phyloP scores from a whole-genome alignment of 2,797 vertebrate species.

The Dromococcyx pavoninus region DNA sequence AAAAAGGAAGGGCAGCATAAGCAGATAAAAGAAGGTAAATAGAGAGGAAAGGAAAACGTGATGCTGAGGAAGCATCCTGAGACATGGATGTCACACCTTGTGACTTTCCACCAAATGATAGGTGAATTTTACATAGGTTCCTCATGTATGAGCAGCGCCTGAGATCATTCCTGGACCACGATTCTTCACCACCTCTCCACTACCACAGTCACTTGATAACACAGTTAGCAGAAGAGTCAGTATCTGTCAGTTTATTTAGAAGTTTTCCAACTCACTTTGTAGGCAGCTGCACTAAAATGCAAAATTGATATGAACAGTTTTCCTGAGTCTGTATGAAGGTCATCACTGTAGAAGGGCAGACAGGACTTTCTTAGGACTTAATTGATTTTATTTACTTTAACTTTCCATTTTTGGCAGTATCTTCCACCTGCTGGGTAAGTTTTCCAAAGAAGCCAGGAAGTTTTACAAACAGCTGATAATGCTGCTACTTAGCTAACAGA shows the following conservation, averaged over 20 bases:
- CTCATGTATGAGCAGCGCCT: accelerated
- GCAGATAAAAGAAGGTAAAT: not conserved
- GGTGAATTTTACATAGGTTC: not conserved
- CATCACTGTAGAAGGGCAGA: not conserved
- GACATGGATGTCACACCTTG: not conserved
- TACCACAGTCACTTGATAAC: accelerated
- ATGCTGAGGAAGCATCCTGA: not conserved
- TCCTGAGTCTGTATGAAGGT: not conserved
- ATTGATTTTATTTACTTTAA: not conserved
- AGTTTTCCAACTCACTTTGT: not conserved
- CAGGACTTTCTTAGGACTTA: not conserved
- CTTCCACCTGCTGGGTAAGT: not conserved
- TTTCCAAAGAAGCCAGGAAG: not conserved
- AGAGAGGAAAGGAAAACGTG: not conserved
- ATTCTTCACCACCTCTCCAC: not conserved
- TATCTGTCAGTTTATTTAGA: not conserved
- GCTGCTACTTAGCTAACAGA: not conserved
- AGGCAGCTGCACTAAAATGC: not conserved
- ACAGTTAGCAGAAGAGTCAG: accelerated
- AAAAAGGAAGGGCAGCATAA: not conserved
- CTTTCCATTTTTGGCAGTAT: not conserved
- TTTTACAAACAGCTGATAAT: not conserved
- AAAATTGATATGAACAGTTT: not conserved
- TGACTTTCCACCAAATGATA: not conserved
- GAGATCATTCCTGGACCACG: accelerated